Base-by-base conservation (phyloP, 2,888 invertebrate genomes). In the Mimumesa dahlbomi region DNA sequence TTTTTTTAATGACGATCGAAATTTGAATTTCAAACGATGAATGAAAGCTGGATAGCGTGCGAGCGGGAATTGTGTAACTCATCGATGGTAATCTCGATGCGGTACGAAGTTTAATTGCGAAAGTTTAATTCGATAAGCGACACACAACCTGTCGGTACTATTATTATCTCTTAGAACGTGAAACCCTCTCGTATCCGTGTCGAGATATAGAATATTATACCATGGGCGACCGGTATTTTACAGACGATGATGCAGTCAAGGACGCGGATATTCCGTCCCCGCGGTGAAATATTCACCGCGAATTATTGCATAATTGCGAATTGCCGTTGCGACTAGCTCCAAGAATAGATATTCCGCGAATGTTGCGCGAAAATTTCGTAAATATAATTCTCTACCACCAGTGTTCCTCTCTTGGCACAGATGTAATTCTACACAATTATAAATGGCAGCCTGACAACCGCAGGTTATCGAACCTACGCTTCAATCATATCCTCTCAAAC, bases 271-370 rank as follows among this genome's bases (percentile, higher is more conserved):
- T 18, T 57, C 13, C 13, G 34, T 13, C 48, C 29, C n/a, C 18
- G 22, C n/a, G 3, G n/a, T n/a, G 48, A 62, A 42, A 46, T 57
- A 56, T 31, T 36, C 45, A 67, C 22, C 36, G 59, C 42, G 31
- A 54, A 67, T 62, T 54, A 65, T 79, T 79, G 69, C 74, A 73
- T 75, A 81, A 75, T 58, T 57, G 42, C 21, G 52, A 46, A 61
- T 54, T 67, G 52, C 50, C 56, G 57, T 71, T 65, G 69, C 67
- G 49, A 58, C 52, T 43, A 40, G 18, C 34, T 71, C 75, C 68
- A 56, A 73, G 68, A 77, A 79, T 73, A 75, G 61, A 61, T 29
- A 22, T 38, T 46, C 48, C 56, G 14, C 45, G 40, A 42, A 52
- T 25, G 18, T 52, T 48, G 36, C 14, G 22, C 38, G 45, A 29